Conservation (phyloP, 2,888 invertebrate species). For the Cantharis flavilabris region DNA sequence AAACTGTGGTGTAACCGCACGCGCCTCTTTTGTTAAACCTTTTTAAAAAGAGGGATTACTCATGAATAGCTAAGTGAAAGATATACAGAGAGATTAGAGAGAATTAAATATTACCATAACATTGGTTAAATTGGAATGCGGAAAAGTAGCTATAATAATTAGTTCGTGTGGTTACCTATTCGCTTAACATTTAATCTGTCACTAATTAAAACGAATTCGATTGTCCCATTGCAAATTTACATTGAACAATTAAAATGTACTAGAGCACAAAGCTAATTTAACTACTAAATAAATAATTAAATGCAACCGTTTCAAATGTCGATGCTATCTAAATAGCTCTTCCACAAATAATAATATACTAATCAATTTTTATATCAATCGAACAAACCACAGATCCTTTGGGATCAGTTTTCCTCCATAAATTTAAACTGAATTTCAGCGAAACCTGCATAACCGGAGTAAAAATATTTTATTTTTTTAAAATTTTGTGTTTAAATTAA, state of each 20-base stretch:
- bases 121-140: constrained; percentile 36
- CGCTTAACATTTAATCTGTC: neutral
- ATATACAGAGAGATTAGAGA: constrained; percentile 49
- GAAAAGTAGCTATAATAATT: constrained; percentile 38
- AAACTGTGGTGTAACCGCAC: constrained; percentile 46
- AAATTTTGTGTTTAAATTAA: too few species aligned
- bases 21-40: constrained; percentile 42
- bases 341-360: too few species aligned
- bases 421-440: too few species aligned
- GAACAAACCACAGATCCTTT: too few species aligned
- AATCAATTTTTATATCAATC: too few species aligned
- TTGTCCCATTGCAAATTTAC: neutral
- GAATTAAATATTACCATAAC: constrained; percentile 48
- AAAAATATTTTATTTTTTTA: too few species aligned
- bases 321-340: neutral
- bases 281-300: neutral
- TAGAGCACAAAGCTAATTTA: neutral
- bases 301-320: neutral
- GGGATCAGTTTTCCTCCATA: too few species aligned
- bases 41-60: constrained; percentile 47
- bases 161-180: constrained; percentile 28
- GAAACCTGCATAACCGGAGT: too few species aligned
- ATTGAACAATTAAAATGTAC: neutral
- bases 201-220: neutral
- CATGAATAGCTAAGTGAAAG: constrained; percentile 51